phyloP scores from a whole-genome alignment of 2,113 vertebrate genomes.

The Lates calcarifer region DNA sequence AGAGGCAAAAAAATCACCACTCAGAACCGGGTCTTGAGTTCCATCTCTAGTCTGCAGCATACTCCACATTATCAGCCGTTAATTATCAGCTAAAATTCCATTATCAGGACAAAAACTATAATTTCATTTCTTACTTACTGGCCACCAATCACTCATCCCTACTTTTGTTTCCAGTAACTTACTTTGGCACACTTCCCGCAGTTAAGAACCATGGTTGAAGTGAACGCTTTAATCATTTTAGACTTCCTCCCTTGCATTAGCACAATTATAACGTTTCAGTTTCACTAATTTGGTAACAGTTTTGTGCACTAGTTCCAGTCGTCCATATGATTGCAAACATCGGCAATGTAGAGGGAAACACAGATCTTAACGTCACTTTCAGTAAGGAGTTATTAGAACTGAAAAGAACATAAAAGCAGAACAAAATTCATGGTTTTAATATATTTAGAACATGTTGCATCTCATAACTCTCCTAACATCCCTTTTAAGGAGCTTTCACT shows the following conservation, averaged over 20 bases:
- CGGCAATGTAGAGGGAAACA: conserved; percentile 1
- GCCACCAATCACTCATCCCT: background rate
- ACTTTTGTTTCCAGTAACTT: background rate
- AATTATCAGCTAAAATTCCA: background rate
- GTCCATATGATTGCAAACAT: conserved; percentile 30
- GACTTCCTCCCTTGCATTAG: background rate
- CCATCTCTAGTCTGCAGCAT: background rate
- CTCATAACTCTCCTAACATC: background rate
- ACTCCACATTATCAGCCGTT: background rate
- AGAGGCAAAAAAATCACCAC: background rate
- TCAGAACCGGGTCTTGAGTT: background rate
- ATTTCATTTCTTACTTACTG: background rate
- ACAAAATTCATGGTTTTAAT: background rate
- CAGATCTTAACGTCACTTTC: conserved; percentile 32
- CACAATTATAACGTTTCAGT: background rate
- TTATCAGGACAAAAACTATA: background rate
- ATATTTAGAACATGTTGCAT: background rate
- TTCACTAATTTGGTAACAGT: background rate
- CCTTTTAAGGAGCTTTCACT: background rate
- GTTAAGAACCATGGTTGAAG: background rate
- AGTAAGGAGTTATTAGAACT: background rate
- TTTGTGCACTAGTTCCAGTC: background rate
- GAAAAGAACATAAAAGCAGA: conserved; percentile 1
- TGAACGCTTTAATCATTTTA: background rate
- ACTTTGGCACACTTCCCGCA: background rate